These are phyloP conservation scores for Microcebus tavaratra DNA, from an alignment of 2,113 vertebrate species.

Conservation along the genomic window DNA sequence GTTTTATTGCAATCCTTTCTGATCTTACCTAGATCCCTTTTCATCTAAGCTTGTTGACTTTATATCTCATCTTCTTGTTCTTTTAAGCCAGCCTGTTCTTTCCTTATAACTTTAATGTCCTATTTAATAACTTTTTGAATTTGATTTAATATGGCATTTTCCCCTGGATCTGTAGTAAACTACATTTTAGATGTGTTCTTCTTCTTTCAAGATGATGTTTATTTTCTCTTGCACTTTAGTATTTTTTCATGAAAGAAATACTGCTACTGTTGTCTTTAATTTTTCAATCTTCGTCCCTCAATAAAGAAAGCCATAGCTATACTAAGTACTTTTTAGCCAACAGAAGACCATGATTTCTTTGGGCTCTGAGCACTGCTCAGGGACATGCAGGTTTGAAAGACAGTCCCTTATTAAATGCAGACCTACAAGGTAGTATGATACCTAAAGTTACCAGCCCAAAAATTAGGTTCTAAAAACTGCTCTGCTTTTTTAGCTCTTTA, in stretches of 20 bases:
- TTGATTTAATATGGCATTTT: constrained; percentile 49
- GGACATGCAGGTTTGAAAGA: background rate
- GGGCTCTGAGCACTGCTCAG: background rate
- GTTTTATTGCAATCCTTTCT: constrained; percentile 46
- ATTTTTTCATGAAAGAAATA: constrained; percentile 1
- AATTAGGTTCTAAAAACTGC: background rate
- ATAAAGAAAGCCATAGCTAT: background rate
- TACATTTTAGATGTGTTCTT: background rate
- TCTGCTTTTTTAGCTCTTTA: background rate
- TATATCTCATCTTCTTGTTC: constrained; percentile 28
- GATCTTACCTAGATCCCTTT: constrained; percentile 35
- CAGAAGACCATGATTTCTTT: background rate
- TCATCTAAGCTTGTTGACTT: constrained; percentile 60
- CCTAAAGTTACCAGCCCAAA: background rate
- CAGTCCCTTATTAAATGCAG: background rate
- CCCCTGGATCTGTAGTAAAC: background rate
- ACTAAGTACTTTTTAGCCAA: background rate
- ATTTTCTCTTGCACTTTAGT: background rate
- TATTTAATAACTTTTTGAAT: constrained; percentile 44
- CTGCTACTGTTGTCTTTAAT: background rate
- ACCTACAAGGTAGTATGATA: background rate
- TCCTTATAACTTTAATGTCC: constrained; percentile 3
- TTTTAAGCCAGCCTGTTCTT: background rate
- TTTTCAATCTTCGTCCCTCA: background rate
- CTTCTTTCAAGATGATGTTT: background rate